phyloP scores from a whole-genome alignment of 2,888 invertebrate species.

The Caenorhabditis panamensis region DNA sequence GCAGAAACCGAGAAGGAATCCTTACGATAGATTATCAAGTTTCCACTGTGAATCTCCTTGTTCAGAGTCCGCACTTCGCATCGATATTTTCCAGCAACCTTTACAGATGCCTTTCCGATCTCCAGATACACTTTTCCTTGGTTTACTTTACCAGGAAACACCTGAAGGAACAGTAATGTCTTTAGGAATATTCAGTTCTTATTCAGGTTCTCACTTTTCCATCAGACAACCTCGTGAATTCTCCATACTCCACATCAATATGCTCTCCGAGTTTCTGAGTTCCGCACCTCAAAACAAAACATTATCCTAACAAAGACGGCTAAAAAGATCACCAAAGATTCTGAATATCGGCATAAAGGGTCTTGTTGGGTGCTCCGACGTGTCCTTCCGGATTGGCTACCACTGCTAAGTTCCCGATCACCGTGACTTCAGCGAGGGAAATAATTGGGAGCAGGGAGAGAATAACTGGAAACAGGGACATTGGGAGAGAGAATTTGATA shows the following conservation, averaged over 20 bases:
- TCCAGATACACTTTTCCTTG: conserved; percentile 62
- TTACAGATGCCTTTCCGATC: conserved; percentile 59
- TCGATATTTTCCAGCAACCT: conserved; percentile 64
- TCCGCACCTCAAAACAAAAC: conserved; percentile 60
- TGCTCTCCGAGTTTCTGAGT: conserved; percentile 65
- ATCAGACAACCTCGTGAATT: conserved; percentile 62
- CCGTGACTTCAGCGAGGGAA: conserved; percentile 44
- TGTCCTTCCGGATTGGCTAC: conserved; percentile 60
- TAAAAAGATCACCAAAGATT: conserved; percentile 60
- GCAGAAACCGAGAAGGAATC: neutral
- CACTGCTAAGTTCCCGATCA: conserved; percentile 67
- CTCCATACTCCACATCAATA: conserved; percentile 64
- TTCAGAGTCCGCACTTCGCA: conserved; percentile 69
- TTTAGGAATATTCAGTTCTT: no score
- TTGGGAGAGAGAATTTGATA: neutral
- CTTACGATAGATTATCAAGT: conserved; percentile 66
- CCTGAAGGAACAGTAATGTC: conserved; percentile 41
- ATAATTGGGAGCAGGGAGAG: conserved; percentile 14
- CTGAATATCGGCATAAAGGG: conserved; percentile 56
- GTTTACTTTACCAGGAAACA: conserved; percentile 58
- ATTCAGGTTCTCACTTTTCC: conserved; percentile 67
- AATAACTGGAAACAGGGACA: conserved; percentile 1
- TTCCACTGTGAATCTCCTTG: conserved; percentile 65
- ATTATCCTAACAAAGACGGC: neutral
- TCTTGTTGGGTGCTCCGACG: conserved; percentile 50